Conservation (phyloP, 2,113 vertebrate genomes). For the Podarcis raffonei region DNA sequence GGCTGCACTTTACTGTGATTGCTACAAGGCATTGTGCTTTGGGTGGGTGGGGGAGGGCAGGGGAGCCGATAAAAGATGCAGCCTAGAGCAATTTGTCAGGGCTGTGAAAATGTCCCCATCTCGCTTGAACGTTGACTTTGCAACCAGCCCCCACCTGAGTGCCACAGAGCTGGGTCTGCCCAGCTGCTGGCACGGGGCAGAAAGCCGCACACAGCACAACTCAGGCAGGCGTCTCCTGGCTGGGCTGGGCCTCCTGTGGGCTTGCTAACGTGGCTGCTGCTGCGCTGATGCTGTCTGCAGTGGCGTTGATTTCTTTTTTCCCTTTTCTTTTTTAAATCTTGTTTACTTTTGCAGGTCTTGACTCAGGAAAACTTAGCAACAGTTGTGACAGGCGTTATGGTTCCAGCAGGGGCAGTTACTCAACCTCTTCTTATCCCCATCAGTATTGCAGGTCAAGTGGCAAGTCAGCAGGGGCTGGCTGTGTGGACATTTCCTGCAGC, state of each 20-base stretch:
- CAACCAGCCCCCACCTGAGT: conserved; percentile 16
- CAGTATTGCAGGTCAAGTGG: conserved; percentile 92
- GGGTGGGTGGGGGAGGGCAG: not conserved
- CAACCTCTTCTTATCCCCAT: conserved; percentile 97
- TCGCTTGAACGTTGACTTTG: conserved; percentile 30
- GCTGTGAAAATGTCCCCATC: not conserved
- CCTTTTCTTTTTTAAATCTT: conserved; percentile 82
- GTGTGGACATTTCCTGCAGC: conserved; percentile 93
- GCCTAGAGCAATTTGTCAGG: not conserved
- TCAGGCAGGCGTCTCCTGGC: conserved; percentile 2
- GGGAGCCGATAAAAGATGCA: not conserved
- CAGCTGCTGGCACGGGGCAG: conserved; percentile 6
- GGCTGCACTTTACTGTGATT: not conserved
- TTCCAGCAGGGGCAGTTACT: conserved; percentile 91
- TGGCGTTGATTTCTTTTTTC: conserved; percentile 76
- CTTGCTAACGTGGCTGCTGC: conserved; percentile 46
- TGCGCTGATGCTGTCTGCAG: conserved; percentile 67
- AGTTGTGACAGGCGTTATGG: conserved; percentile 96
- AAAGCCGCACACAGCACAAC: not conserved
- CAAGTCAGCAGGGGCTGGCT: conserved; percentile 92
- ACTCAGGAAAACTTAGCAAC: conserved; percentile 96
- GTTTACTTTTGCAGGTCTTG: conserved; percentile 89
- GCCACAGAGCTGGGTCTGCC: conserved; percentile 4
- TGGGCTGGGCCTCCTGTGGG: conserved; percentile 19
- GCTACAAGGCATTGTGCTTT: not conserved